These are phyloP conservation scores for Sesia apiformis DNA, from an alignment of 2,888 invertebrate species.

Conservation along the genomic window DNA sequence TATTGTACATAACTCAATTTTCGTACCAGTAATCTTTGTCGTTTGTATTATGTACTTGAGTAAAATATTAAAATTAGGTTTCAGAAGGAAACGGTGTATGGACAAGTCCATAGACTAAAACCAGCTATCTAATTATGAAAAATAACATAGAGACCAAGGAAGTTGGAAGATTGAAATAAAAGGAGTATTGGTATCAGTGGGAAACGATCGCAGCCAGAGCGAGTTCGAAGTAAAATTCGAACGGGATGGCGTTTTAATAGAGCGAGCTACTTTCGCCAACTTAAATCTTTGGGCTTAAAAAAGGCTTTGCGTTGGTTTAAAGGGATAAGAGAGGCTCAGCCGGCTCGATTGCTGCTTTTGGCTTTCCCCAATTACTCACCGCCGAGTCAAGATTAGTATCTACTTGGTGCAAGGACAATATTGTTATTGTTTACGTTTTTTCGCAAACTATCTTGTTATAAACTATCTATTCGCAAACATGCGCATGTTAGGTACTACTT, in stretches of 20 bases:
- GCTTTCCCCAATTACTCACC: constrained; percentile 65
- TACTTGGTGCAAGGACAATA: constrained; percentile 25
- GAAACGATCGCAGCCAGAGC: constrained; percentile 6
- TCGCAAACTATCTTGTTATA: no score
- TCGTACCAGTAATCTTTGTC: no score
- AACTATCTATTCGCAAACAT: no score
- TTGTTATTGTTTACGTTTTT: constrained; percentile 19
- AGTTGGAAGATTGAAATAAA: background rate
- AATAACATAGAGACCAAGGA: background rate
- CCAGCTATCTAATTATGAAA: background rate
- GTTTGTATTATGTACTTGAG: no score
- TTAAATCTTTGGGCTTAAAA: constrained; percentile 73
- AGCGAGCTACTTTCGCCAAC: constrained; percentile 69
- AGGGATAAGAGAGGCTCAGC: constrained; percentile 64
- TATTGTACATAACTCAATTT: no score
- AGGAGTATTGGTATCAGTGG: background rate
- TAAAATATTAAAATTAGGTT: no score
- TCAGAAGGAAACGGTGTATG: no score
- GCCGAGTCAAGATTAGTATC: constrained; percentile 54
- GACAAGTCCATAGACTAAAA: background rate
- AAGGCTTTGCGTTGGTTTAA: constrained; percentile 72
- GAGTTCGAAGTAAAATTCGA: constrained; percentile 38
- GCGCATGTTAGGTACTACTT: no score
- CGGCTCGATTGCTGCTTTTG: constrained; percentile 61
- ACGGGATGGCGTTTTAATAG: constrained; percentile 67